Base-by-base conservation (phyloP, 92 coral and sea anemone genomes). In the Epizoanthus scotinus region DNA sequence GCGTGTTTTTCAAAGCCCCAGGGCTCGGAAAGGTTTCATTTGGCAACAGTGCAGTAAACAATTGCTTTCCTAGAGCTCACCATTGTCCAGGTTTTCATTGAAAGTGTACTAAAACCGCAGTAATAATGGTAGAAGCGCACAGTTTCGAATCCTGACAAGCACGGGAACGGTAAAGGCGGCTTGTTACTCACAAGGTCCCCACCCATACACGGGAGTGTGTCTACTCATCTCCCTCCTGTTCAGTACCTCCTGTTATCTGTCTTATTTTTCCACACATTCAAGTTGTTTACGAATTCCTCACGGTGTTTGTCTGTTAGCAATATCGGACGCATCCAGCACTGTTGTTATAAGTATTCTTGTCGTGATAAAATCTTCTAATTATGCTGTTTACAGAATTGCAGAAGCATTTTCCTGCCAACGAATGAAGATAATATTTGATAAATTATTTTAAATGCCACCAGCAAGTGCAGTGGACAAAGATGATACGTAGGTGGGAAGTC, bases 401-500 rank as follows among this genome's bases (percentile, higher is more conserved):
- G 14, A 10, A 47, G 14, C 14, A 47, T 15, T 14, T 63, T 64
- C 22, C 40, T 38, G 70, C 44, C 3, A 64, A 38, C 60, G 24
- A 18, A 20, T 71, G 61, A 47, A 20, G 31, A 40, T 71, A 19
- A 18, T 10, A 6, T 71, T 60, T 47, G 31, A 71, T 71, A 19
- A 26, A 28, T 7, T 21, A 47, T 71, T 52, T 50, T 14, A 29
- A 19, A 15, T 6, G 8, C 31, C 27, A n/a, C 4, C 67, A 19
- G 40, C 70, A 64, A 38, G 40, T 64, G 70, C 47, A 25, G 20
- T 19, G 36, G 70, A 64, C 44, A 64, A 64, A 29, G n/a, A 44
- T 19, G n/a, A 3, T 64, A 64, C 70, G 70, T 64, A 44, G 17
- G 12, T 22, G 28, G 26, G 28, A 44, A 38, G n/a, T 3, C 26